Evolutionary conservation across 2,113 vertebrate genomes (phyloP).

Genomic region (Dicaeum eximium): DNA sequence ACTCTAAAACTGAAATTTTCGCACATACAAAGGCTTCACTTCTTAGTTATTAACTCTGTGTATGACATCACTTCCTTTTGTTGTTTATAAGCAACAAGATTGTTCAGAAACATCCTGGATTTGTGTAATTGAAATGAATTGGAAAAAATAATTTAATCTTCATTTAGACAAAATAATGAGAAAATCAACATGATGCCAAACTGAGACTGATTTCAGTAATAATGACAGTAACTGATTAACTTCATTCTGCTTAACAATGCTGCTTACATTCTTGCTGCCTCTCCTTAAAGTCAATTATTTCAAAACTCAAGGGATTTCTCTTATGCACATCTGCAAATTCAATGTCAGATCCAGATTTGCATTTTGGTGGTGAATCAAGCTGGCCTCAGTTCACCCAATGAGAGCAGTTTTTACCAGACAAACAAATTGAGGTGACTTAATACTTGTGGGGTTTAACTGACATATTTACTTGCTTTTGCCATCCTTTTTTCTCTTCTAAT

Average conservation of each 20-base stretch:
- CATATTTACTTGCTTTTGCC: slow-evolving; percentile 48
- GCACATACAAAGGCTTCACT: background rate
- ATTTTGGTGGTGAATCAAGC: slow-evolving; percentile 71
- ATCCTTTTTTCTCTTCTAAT: slow-evolving; percentile 29
- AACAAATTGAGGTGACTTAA: slow-evolving; percentile 74
- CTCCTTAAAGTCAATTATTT: slow-evolving; percentile 27
- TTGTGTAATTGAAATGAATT: background rate
- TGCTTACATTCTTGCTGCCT: slow-evolving; percentile 54
- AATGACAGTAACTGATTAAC: slow-evolving; percentile 7
- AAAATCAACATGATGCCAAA: slow-evolving; percentile 40
- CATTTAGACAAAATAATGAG: slow-evolving; percentile 32
- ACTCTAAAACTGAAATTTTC: background rate
- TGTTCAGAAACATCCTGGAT: background rate
- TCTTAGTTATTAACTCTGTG: slow-evolving; percentile 10
- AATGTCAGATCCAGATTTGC: slow-evolving; percentile 69
- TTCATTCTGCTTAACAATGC: slow-evolving; percentile 41
- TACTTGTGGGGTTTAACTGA: slow-evolving; percentile 54
- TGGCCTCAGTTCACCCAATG: slow-evolving; percentile 55
- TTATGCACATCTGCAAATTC: slow-evolving; percentile 78
- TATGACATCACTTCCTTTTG: slow-evolving; percentile 42
- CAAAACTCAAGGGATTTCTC: slow-evolving; percentile 61
- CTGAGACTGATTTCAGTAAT: slow-evolving; percentile 22
- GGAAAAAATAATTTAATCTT: background rate
- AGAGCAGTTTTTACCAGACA: slow-evolving; percentile 64
- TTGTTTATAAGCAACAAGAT: slow-evolving; percentile 53